Evolutionary conservation across 2,888 invertebrate species (phyloP).

Genomic region (Loripinus fragilis): DNA sequence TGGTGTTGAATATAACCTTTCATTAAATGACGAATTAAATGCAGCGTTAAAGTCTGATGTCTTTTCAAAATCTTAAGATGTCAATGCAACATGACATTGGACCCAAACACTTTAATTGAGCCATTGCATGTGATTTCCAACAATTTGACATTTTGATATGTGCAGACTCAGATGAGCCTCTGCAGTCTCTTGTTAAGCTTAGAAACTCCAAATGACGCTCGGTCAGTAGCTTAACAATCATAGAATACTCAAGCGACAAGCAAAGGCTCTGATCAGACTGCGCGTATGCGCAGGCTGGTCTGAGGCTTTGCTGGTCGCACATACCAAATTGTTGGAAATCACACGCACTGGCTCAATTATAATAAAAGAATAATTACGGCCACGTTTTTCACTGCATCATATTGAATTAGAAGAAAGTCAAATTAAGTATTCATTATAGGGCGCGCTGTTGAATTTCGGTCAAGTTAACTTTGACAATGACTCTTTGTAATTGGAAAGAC

Average conservation of each 20-base stretch:
- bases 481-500: not conserved
- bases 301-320: no score
- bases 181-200: no score
- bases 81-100: slow-evolving; percentile 15
- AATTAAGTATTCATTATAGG: slow-evolving; percentile 6
- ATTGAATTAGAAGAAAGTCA: slow-evolving; percentile 17
- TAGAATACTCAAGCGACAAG: no score
- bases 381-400: slow-evolving; percentile 18
- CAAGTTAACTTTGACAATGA: not conserved
- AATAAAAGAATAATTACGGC: slow-evolving; percentile 17
- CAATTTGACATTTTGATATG: no score
- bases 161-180: no score
- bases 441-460: not conserved
- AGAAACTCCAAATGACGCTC: no score
- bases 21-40: slow-evolving; percentile 20
- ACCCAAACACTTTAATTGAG: not conserved
- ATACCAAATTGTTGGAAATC: no score
- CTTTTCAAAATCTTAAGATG: slow-evolving; percentile 17
- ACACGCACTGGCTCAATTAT: no score
- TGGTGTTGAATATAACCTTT: slow-evolving; percentile 12
- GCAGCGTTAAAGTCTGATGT: slow-evolving; percentile 11
- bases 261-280: no score
- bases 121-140: no score
- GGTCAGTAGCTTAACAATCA: no score
- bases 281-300: no score